phyloP scores from a whole-genome alignment of 2,113 vertebrate genomes.

The Stegastes partitus region DNA sequence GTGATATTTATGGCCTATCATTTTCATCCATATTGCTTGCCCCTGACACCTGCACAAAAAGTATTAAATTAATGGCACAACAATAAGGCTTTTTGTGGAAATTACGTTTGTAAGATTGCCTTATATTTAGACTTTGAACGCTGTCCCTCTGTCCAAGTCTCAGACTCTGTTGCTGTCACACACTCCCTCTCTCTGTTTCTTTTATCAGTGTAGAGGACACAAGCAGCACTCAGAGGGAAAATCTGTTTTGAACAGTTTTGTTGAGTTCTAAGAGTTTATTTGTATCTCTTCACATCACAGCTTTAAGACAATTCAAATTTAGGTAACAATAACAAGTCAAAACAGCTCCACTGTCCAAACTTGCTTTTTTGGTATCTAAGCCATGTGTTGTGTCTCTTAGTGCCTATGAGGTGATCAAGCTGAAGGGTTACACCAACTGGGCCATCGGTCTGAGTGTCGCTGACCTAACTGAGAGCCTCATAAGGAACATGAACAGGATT shows the following conservation, averaged over 20 bases:
- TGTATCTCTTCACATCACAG: neutral
- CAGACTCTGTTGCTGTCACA: neutral
- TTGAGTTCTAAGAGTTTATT: constrained; percentile 3
- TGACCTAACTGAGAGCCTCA: constrained; percentile 91
- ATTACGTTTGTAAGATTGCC: too few relatives aligned
- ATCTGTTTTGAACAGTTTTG: neutral
- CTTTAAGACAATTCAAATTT: neutral
- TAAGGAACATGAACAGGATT: constrained; percentile 91
- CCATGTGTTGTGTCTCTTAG: constrained; percentile 75
- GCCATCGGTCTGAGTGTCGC: constrained; percentile 97
- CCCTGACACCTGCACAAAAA: too few relatives aligned
- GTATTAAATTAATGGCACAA: too few relatives aligned
- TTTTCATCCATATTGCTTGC: too few relatives aligned
- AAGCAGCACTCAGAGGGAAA: neutral
- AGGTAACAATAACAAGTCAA: too few relatives aligned
- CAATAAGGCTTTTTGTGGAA: too few relatives aligned
- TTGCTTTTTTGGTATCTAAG: neutral
- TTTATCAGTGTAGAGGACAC: neutral
- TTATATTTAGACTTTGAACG: too few relatives aligned
- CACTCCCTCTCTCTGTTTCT: too few relatives aligned
- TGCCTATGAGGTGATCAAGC: constrained; percentile 97
- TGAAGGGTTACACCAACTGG: constrained; percentile 99
- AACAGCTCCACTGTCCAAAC: neutral
- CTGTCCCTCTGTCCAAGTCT: neutral
- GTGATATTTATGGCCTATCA: too few relatives aligned